Evolutionary conservation across 1,140 invertebrate species (phyloP), one percentile per base, ranked within the genome.

Genomic region (Portunus trituberculatus): DNA sequence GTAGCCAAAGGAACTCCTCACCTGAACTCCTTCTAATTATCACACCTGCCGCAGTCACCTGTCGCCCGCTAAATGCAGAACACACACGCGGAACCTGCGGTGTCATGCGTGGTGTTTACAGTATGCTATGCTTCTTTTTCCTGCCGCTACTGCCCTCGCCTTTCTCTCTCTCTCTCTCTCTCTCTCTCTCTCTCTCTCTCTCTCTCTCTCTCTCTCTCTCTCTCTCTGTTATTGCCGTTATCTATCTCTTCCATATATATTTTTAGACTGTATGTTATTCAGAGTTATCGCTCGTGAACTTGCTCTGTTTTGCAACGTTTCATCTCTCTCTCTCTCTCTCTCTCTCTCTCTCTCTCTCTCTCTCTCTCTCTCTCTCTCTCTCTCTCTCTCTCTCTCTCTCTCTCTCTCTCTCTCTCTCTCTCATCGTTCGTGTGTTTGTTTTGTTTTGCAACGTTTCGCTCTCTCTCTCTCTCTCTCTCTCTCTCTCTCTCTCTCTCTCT

Each of bases 161-260:
- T 39, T 25, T 16, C 46, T 39, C 32, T 20, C n/a, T 39, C 46
- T 91, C n/a, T 14, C 46, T 29, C 20, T 76, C 52, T 48, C 29
- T 76, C 20, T 45, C 46, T 67, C 46, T 48, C 59, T 31, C 20
- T 92, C n/a, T 31, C 28, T 39, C 8, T 91, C 8, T 52, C 89
- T 28, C 10, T 91, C 89, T 91, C 16, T 46, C 89, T 52, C 12
- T 59, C 46, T 91, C 7, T 91, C 91, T 39, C 16, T 91, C 10
- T 45, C 12, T 52, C 8, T 52, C 28, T 91, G n/a, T 28, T 31
- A 28, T 25, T 91, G 14, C 89, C n/a, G 25, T 12, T 91, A 3
- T 39, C 46, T 4, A 14, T 28, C n/a, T 46, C 45, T 12, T 39
- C 0, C 89, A 32, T 52, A 8, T 39, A 28, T 52, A 10, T 28